Conservation (phyloP, 2,113 vertebrate species). For the Sitta europaea region DNA sequence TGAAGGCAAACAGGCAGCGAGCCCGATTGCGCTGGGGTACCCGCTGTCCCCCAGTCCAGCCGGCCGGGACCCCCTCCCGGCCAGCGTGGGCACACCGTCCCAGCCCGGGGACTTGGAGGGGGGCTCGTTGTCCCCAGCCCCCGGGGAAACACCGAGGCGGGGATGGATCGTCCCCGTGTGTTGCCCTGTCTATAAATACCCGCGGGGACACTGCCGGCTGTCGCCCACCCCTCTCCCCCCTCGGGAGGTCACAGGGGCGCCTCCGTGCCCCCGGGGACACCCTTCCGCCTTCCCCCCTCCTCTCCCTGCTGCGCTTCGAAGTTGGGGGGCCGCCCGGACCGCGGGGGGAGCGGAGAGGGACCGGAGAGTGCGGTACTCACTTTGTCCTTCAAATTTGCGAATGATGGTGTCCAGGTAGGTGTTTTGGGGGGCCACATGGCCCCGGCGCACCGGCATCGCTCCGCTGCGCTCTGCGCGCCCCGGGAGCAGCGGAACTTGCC, state of each 20-base stretch:
- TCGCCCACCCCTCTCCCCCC: not conserved
- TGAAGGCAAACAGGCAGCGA: not conserved
- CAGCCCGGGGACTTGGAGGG: not conserved
- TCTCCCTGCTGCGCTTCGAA: not conserved
- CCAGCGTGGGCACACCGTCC: not conserved
- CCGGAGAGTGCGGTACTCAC: not conserved
- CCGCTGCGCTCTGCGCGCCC: not conserved
- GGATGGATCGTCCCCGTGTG: not conserved
- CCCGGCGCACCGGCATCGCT: conserved; percentile 11
- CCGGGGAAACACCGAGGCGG: not conserved
- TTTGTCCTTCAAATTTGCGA: conserved; percentile 25
- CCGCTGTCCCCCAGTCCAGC: not conserved
- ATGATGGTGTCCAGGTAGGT: conserved; percentile 24
- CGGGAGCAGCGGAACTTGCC: not conserved
- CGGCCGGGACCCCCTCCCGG: not conserved
- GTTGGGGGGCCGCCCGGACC: not conserved
- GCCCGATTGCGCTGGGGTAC: not conserved
- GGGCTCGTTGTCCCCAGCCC: not conserved
- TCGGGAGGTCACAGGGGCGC: not conserved
- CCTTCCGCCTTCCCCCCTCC: not conserved
- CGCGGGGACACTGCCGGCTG: not conserved
- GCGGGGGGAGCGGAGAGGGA: not conserved
- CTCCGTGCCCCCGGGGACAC: not conserved
- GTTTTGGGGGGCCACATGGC: conserved; percentile 17
- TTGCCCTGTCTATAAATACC: not conserved